Conservation (phyloP, 2,888 invertebrate species). For the Tiphia femorata region DNA sequence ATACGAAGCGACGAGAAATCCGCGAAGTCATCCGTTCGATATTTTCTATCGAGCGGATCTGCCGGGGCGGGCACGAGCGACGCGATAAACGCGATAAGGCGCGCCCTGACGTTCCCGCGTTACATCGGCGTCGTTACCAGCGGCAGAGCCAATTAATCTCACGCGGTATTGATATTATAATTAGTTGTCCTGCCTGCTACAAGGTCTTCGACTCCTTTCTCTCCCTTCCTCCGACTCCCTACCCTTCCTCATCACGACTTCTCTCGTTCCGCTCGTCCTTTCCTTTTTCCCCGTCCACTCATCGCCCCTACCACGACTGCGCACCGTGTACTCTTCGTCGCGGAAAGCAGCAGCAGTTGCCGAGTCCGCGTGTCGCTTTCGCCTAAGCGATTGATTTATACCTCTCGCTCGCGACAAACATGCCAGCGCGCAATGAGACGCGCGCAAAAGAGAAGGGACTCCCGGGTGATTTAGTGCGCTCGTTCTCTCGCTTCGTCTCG, state of each 20-base stretch:
- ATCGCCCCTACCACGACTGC: background rate
- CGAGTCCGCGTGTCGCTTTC: background rate
- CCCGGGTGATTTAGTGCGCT: background rate
- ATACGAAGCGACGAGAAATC: background rate
- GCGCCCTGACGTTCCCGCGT: too few species aligned
- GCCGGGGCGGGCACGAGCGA: too few species aligned
- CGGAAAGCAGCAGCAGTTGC: background rate
- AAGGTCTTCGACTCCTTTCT: background rate
- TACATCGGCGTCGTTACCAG: too few species aligned
- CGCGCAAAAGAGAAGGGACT: background rate
- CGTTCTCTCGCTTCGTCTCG: background rate
- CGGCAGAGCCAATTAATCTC: constrained; percentile 31
- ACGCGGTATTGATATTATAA: constrained; percentile 44
- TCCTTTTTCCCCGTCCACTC: constrained; percentile 1
- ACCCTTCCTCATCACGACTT: background rate
- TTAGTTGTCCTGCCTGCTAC: constrained; percentile 29
- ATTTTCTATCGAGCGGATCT: too few species aligned
- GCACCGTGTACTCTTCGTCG: background rate
- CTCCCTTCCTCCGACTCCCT: constrained; percentile 2
- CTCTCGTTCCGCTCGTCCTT: background rate
- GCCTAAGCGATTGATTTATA: constrained; percentile 4
- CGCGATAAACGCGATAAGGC: too few species aligned
- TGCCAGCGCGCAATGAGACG: background rate
- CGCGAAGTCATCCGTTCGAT: too few species aligned
- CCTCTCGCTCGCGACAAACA: background rate